Base-by-base conservation (phyloP, 2,797 vertebrate species). In the Aphelocoma californica region DNA sequence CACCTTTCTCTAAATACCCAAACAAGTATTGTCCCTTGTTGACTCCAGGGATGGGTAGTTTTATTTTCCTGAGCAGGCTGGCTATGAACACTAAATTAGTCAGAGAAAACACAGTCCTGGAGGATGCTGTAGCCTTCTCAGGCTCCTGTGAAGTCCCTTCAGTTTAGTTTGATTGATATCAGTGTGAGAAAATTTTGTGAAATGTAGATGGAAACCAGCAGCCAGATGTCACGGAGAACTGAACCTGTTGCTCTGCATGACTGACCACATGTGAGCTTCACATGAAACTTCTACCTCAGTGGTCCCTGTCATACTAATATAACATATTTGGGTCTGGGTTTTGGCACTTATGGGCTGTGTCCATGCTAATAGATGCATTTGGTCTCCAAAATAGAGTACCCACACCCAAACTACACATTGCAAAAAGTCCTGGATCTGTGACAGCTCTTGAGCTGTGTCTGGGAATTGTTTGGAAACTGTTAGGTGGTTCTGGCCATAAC, bases 191-290 rank as follows among this genome's bases (percentile, higher is more conserved):
- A 20, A 3, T 58, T 79, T 61, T 81, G 48, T 85, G 71, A 85
- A 87, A 54, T 7, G 1, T 7, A n/a, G 45, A 51, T 74, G 50
- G 32, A 82, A 25, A 77, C 13, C 28, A 77, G 28, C 6, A 82
- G 12, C 9, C 54, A 88, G 47, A 58, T 3, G 1, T 79, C 25
- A 24, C 18, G 20, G 32, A 79, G 61, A 81, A n/a, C 25, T 29
- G 25, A 86, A 47, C 10, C 24, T 61, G 17, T 47, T 84, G 31
- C 17, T 90, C 50, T 42, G 18, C 4, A 7, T 31, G 51, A 65
- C 29, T 0, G 0, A 90, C 7, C 6, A 53, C 5, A 23, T 25
- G 9, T 15, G 9, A 62, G 2, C 7, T 45, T 79, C 34, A n/a
- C 25, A 31, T 58, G 45, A 84, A 73, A n/a, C 8, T 73, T 67